phyloP scores from a whole-genome alignment of 2,888 invertebrate species.

The Nomada flava region DNA sequence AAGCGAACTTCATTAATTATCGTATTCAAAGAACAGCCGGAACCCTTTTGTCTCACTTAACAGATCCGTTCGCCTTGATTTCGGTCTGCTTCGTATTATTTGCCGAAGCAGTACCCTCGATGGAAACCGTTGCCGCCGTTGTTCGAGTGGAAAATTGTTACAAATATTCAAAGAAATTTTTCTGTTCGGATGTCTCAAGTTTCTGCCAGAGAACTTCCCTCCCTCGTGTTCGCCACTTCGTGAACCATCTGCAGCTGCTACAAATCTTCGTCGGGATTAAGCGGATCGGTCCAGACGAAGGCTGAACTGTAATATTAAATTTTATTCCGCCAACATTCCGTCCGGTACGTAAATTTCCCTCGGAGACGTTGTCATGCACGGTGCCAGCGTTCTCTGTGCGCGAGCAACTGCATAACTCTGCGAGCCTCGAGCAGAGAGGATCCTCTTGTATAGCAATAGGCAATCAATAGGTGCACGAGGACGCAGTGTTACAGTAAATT shows the following conservation, averaged over 20 bases:
- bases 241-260: conserved; percentile 23
- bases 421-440: not conserved
- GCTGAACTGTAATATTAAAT: conserved; percentile 48
- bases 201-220: not conserved
- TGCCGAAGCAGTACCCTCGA: not conserved
- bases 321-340: conserved; percentile 39
- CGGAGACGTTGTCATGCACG: conserved; percentile 19
- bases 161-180: conserved; percentile 40
- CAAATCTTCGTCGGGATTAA: conserved; percentile 40
- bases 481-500: conserved; percentile 27
- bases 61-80: not conserved
- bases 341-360: conserved; percentile 46
- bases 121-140: not conserved
- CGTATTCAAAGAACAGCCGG: not conserved
- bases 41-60: not conserved
- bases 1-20: conserved; percentile 11
- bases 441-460: conserved; percentile 9
- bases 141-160: conserved; percentile 17
- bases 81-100: conserved; percentile 6
- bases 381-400: not conserved
- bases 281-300: conserved; percentile 48
- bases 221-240: conserved; percentile 4
- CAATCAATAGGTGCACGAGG: conserved; percentile 32
- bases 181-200: not conserved
- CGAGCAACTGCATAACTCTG: conserved; percentile 6